A percentile compares a stretch with the other conserved stretches of the same genome.
These are phyloP conservation scores for Microctenopoma stevenorrisi DNA, from an alignment of 2,797 vertebrate genomes.

Conservation along the genomic window DNA sequence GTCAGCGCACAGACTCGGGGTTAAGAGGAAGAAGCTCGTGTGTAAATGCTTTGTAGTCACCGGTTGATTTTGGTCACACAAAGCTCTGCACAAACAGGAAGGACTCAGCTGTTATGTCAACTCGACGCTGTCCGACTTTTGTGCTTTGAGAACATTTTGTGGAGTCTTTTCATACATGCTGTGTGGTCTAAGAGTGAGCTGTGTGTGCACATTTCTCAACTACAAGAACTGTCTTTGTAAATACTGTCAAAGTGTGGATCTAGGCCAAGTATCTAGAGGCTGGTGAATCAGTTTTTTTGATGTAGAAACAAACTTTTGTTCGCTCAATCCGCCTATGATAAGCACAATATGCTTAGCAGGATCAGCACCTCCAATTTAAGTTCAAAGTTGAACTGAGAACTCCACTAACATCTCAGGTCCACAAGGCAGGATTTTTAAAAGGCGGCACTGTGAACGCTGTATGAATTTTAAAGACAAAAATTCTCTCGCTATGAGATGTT, in stretches of 20 bases:
- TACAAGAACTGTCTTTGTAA: conserved; percentile 42
- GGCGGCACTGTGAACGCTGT: neutral
- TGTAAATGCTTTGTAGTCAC: conserved; percentile 43
- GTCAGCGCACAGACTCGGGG: conserved; percentile 19
- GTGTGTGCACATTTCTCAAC: conserved; percentile 41
- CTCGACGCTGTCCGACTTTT: conserved; percentile 28
- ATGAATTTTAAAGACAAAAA: conserved; percentile 50
- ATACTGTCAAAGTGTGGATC: conserved; percentile 65
- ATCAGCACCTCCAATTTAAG: conserved; percentile 30
- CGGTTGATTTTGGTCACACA: conserved; percentile 39
- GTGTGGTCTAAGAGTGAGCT: conserved; percentile 59
- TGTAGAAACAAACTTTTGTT: conserved; percentile 59
- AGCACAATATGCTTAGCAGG: conserved; percentile 31
- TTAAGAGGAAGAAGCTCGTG: conserved; percentile 44
- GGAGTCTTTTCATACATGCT: conserved; percentile 31
- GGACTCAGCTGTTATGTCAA: conserved; percentile 43
- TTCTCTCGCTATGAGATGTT: conserved; percentile 30
- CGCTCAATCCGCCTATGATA: conserved; percentile 34
- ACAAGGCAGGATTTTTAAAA: neutral
- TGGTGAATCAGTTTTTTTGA: conserved; percentile 34
- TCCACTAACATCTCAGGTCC: conserved; percentile 17
- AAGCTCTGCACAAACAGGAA: conserved; percentile 61
- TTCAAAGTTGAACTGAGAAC: conserved; percentile 44
- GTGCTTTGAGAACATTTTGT: conserved; percentile 31
- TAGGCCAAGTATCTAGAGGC: conserved; percentile 65